These are phyloP conservation scores for Ranitomeya imitator DNA, from an alignment of 2,113 vertebrate species.

Conservation along the genomic window DNA sequence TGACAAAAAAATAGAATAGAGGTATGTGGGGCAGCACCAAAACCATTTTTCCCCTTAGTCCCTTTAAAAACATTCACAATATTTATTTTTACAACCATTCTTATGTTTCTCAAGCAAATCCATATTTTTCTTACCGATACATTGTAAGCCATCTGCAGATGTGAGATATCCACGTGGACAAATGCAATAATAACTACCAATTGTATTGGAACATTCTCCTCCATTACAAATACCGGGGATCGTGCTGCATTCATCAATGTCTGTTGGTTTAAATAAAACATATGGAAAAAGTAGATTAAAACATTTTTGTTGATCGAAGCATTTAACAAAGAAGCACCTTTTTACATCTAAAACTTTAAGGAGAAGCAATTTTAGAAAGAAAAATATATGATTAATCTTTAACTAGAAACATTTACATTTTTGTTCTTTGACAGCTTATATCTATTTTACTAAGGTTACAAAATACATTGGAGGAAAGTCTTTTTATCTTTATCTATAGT, in stretches of 20 bases:
- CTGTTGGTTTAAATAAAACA: conserved; percentile 56
- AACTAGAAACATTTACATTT: neutral
- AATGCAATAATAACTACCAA: conserved; percentile 66
- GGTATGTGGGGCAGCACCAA: neutral
- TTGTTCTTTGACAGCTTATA: neutral
- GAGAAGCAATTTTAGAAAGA: neutral
- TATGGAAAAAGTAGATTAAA: neutral
- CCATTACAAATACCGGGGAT: conserved; percentile 63
- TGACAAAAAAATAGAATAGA: neutral
- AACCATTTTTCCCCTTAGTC: neutral
- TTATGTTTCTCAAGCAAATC: neutral
- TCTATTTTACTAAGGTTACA: conserved; percentile 5
- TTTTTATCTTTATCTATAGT: neutral
- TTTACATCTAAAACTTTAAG: neutral
- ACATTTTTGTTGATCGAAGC: neutral
- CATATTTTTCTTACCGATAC: conserved; percentile 66
- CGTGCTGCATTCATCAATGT: conserved; percentile 68
- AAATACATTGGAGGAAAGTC: neutral
- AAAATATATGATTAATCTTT: neutral
- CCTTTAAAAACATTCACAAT: too few relatives aligned
- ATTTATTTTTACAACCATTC: neutral
- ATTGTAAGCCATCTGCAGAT: conserved; percentile 64
- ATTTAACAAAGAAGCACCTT: neutral
- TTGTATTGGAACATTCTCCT: conserved; percentile 66
- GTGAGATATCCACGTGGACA: conserved; percentile 64